Base-by-base conservation (phyloP, 2,113 vertebrate genomes). In the Perognathus longimembris region DNA sequence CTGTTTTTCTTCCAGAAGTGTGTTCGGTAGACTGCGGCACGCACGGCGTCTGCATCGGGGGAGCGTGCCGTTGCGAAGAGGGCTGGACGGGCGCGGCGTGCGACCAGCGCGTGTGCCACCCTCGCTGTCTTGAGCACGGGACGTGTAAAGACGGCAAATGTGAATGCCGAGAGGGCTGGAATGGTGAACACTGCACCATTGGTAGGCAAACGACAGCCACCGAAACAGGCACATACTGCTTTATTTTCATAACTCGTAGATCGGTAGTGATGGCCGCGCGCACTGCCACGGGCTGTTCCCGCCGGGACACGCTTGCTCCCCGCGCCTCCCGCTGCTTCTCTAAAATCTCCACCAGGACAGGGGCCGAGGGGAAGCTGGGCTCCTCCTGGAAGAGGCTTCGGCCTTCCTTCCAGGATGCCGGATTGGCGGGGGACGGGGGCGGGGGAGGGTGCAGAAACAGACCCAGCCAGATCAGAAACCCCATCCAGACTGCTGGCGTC, bases 101-200 rank as follows among this genome's bases (percentile, higher is more conserved):
- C 20, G 99, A 99, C 98, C 99, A 99, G 98, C 99, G 99, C 1
- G 99, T 99, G 96, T 99, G 99, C 97, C 99, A 99, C 97, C 99
- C 99, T 59, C 99, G 99, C 89, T 99, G 99, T 89, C 98, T 99
- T 82, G 99, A 99, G 98, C 99, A 99, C n/a, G 99, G 99, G 92
- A 99, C 99, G 98, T 99, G 99, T 98, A 99, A 99, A 98, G 99
- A 99, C 92, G 99, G 99, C 95, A 99, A 99, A 98, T 99, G 99
- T 98, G 99, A 99, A 99, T 99, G 99, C 98, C 99, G 99, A 98
- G 99, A 99, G 98, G 99, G 99, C 98, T 99, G 99, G 99, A 99
- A 99, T 98, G 99, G 99, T 98, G 99, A 99, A 98, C 99, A 99
- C 99, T 99, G 99, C 99, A 99, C 99, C 98, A 99, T 99, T 96